Percentiles rank a stretch among this genome's conserved stretches.
Evolutionary conservation across 1,140 invertebrate genomes (phyloP).

Genomic region (Holotrichia oblita): DNA sequence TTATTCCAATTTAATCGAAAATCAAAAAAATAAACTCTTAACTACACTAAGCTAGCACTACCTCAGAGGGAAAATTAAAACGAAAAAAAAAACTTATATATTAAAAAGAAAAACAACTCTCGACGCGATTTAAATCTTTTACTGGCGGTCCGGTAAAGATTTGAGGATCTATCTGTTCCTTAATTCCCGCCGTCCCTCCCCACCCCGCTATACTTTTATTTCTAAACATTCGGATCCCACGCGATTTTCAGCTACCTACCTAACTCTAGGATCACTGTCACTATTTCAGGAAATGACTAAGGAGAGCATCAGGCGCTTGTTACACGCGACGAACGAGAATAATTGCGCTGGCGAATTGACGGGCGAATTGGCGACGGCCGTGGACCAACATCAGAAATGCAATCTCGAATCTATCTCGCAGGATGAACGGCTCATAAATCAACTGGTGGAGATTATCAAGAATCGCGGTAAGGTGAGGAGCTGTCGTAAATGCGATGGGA

Average conservation of each 20-base stretch:
- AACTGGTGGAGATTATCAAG: background rate
- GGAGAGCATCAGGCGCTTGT: background rate
- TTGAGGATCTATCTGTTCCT: background rate
- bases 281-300: constrained; percentile 12
- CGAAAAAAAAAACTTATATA: background rate
- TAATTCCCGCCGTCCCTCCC: background rate
- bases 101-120: background rate
- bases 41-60: background rate
- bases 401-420: background rate
- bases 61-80: background rate
- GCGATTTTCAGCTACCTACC: background rate
- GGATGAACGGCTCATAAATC: background rate
- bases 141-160: background rate
- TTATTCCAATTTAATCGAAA: no score
- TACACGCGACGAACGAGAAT: background rate
- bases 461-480: background rate
- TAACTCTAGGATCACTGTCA: background rate
- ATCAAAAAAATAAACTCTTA: background rate
- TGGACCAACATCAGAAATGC: background rate
- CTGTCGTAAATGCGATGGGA: background rate
- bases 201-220: no score
- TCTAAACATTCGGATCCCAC: background rate
- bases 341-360: background rate
- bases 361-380: background rate
- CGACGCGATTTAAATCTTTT: background rate